phyloP scores from a whole-genome alignment of 2,113 vertebrate species.

The Ammospiza caudacuta region DNA sequence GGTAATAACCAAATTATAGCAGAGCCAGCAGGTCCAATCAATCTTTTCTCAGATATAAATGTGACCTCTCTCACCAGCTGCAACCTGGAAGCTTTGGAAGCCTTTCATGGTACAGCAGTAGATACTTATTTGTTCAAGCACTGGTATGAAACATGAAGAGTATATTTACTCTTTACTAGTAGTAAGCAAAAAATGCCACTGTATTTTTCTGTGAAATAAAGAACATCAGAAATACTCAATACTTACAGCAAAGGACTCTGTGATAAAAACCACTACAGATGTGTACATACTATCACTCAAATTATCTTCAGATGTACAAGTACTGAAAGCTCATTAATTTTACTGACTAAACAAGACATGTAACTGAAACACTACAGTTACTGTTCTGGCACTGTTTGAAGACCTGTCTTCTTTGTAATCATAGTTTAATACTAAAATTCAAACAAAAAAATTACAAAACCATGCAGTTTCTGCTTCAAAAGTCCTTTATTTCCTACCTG shows the following conservation, averaged over 20 bases:
- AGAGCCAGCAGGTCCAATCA: accelerated
- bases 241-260: neutral
- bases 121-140: neutral
- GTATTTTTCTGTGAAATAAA: neutral
- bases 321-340: neutral
- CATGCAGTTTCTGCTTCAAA: neutral
- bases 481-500: neutral
- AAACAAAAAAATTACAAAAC: neutral
- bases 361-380: neutral
- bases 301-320: neutral
- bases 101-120: neutral
- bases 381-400: neutral
- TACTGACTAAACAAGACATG: neutral
- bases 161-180: neutral
- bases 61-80: neutral
- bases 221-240: neutral
- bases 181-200: neutral
- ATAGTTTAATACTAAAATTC: neutral
- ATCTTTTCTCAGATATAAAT: neutral
- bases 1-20: neutral
- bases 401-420: neutral
- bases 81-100: neutral
- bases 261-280: neutral
- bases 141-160: neutral
- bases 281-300: neutral